Evolutionary conservation across 2,797 vertebrate species (phyloP).

Genomic region (Sphaeramia orbicularis): DNA sequence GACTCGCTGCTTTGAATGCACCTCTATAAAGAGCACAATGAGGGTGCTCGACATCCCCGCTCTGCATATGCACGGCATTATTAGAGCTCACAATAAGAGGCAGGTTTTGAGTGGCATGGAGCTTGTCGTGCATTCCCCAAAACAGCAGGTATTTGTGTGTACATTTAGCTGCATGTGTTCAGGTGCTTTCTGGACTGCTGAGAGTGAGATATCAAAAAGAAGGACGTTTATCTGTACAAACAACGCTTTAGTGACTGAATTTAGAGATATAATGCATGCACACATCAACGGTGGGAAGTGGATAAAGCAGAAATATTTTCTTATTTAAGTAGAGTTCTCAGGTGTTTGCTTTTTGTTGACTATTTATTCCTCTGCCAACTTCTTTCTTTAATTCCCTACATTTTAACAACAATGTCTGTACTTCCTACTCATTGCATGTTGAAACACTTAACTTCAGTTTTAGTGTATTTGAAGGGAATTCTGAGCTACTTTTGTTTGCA

Average conservation of each 20-base stretch:
- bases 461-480: too few species aligned
- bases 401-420: too few species aligned
- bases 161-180: conserved; percentile 32
- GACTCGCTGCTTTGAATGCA: conserved; percentile 45
- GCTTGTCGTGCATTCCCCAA: conserved; percentile 50
- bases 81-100: conserved; percentile 56
- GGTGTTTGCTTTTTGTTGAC: too few species aligned
- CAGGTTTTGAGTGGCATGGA: conserved; percentile 58
- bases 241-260: conserved; percentile 49
- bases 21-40: conserved; percentile 60
- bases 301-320: too few species aligned
- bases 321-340: too few species aligned
- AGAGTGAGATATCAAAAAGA: conserved; percentile 65
- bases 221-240: conserved; percentile 69
- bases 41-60: conserved; percentile 44
- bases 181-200: conserved; percentile 30
- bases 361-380: too few species aligned
- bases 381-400: too few species aligned
- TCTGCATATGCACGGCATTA: conserved; percentile 61
- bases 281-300: not conserved
- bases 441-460: too few species aligned
- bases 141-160: conserved; percentile 40
- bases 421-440: too few species aligned
- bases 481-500: too few species aligned
- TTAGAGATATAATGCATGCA: conserved; percentile 23